Conservation (phyloP, 2,888 invertebrate genomes). For the Belgica antarctica region DNA sequence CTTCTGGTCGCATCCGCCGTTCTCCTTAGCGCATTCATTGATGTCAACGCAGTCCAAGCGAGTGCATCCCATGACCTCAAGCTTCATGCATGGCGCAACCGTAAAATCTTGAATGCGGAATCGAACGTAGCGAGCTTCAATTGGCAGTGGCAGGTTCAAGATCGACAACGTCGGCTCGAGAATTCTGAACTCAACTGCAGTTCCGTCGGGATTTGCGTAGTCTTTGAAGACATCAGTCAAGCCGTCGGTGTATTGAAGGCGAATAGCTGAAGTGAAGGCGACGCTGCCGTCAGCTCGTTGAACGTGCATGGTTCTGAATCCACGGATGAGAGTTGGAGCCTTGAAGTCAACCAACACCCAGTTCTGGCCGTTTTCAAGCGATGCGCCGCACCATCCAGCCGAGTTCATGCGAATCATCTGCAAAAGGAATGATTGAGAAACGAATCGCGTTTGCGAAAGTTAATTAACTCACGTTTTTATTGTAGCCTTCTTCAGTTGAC, state of each 20-base stretch:
- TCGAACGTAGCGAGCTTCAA: constrained; percentile 83
- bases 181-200: constrained; percentile 88
- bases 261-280: constrained; percentile 86
- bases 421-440: constrained; percentile 5
- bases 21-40: constrained; percentile 81
- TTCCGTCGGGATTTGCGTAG: constrained; percentile 88
- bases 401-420: constrained; percentile 81
- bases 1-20: constrained; percentile 91
- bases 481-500: constrained; percentile 75
- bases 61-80: constrained; percentile 91
- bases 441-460: constrained; percentile 4
- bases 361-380: constrained; percentile 80
- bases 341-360: constrained; percentile 85
- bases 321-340: constrained; percentile 83
- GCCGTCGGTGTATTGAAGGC: constrained; percentile 82
- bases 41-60: constrained; percentile 84
- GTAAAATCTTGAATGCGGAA: constrained; percentile 85
- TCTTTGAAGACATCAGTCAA: constrained; percentile 86
- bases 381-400: constrained; percentile 87
- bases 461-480: constrained; percentile 65
- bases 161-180: constrained; percentile 88
- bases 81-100: constrained; percentile 81
- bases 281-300: constrained; percentile 76
- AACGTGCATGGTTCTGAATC: constrained; percentile 88
- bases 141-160: constrained; percentile 82